Evolutionary conservation across 2,888 invertebrate species (phyloP), one percentile per base, ranked within the genome.

Genomic region (Oeneis ivallda): DNA sequence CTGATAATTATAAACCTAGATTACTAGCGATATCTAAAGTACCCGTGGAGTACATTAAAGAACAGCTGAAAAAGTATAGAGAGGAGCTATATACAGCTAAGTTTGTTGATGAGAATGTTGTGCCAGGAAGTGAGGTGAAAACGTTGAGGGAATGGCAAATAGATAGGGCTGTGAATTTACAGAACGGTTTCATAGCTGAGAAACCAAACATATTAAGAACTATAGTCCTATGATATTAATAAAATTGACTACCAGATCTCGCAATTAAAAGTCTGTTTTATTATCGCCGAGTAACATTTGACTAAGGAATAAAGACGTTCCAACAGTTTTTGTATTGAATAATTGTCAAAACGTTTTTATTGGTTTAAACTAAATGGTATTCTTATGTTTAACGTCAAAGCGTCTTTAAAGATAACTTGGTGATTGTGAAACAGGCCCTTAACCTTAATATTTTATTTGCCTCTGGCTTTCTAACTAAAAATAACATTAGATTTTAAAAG

Each of bases 131-230:
- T 1, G 76, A 79, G 69, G 83, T 89, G n/a, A 80, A 78, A 64
- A 87, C 86, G 0, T 62, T 90, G 45, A 79, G 87, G 52, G 91
- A 91, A 72, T 90, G 91, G 91, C 91, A 90, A 71, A 85, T 91
- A 70, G 79, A 82, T 4, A 79, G 74, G 58, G 84, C 85, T 0
- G 70, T 89, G 53, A 72, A 69, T 45, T 70, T 8, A 1, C 68
- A 72, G 3, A 73, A 75, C 13, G 74, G 72, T 11, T 8, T 74
- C 26, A 64, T 75, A 49, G 68, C 84, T 3, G 58, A 71, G n/a
- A 68, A 78, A 2, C 70, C 79, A 6, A 62, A 79, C 8, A 62
- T 86, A 34, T 73, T 87, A 52, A 75, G 84, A 59, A 79, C 79
- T 53, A 52, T 81, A 60, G 39, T 71, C 5, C 9, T 39, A 19